Evolutionary conservation across 2,113 vertebrate species (phyloP), one percentile per base, ranked within the genome.

Genomic region (Oxyura jamaicensis): DNA sequence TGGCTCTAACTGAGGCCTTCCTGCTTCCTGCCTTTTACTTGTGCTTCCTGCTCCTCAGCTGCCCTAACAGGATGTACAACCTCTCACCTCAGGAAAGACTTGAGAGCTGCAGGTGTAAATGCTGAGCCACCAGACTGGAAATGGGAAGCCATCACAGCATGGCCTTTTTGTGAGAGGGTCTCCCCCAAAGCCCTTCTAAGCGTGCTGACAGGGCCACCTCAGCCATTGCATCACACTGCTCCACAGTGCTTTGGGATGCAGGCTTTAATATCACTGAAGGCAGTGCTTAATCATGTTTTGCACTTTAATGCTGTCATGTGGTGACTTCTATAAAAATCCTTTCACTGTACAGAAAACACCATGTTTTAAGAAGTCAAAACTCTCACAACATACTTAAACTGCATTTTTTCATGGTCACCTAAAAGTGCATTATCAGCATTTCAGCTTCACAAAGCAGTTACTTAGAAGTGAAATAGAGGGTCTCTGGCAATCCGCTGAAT

Each of bases 401-500:
- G 48, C 25, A 69, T 92, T 95, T 96, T 94, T 96, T 96, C 83
- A 8, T 67, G 7, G 86, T 94, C 73, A 39, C 53, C 87, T 95
- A 90, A 86, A 96, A 83, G 50, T 33, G 29, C n/a, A 69, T 88
- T 92, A 63, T 66, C 25, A 68, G 58, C 72, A 75, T 46, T 52
- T 86, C 71, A 85, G 53, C 63, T 83, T 93, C 48, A 84, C n/a
- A 41, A 90, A 76, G 41, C 52, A 67, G 53, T 81, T 93, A 68
- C 62, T 86, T 53, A 69, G 36, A 83, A 90, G 39, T 1, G 0
- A 91, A 84, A 88, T 14, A 81, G 17, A 46, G 6, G 15, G 20
- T 46, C 71, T 13, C 65, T 67, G 60, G 36, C 13, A 79, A 86
- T 22, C 46, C 68, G 42, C 7, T 44, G 59, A 94, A 71, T 67